phyloP scores from a whole-genome alignment of 2,888 invertebrate genomes.

The Omphaloscelis lunosa region DNA sequence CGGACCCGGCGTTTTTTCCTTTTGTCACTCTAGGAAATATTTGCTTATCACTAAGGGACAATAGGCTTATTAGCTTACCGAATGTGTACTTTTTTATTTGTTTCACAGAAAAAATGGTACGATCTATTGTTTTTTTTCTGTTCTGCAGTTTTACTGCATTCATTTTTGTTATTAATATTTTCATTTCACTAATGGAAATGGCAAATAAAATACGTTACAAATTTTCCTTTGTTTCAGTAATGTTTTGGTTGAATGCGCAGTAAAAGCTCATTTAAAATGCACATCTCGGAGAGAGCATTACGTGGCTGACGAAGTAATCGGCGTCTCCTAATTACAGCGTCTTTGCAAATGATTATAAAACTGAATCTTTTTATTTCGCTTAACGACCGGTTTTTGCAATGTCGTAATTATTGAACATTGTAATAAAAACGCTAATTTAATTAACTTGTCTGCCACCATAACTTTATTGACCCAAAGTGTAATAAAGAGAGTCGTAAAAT shows the following conservation, averaged over 20 bases:
- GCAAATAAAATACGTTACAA: constrained; percentile 30
- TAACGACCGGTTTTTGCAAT: constrained; percentile 26
- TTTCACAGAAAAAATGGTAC: background rate
- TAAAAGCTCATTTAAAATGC: constrained; percentile 57
- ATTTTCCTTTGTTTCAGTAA: constrained; percentile 49
- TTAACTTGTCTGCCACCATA: constrained; percentile 34
- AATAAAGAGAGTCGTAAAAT: constrained; percentile 34
- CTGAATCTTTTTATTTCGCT: constrained; percentile 20
- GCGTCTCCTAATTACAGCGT: constrained; percentile 31
- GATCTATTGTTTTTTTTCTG: background rate
- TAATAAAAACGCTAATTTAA: constrained; percentile 52
- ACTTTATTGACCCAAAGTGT: constrained; percentile 26
- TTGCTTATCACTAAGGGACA: constrained; percentile 78
- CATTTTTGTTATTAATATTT: constrained; percentile 28
- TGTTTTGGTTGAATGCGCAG: constrained; percentile 32
- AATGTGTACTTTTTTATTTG: constrained; percentile 38
- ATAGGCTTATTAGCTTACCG: constrained; percentile 75
- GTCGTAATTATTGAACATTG: constrained; percentile 17
- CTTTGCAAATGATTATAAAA: constrained; percentile 38
- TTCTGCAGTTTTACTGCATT: background rate
- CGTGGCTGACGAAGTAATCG: constrained; percentile 46
- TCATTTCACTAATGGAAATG: constrained; percentile 27
- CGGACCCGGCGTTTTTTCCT: constrained; percentile 70
- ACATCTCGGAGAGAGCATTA: constrained; percentile 22
- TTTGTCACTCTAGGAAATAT: constrained; percentile 63